Conservation (phyloP, 2,888 invertebrate species). For the Bombylius discolor region DNA sequence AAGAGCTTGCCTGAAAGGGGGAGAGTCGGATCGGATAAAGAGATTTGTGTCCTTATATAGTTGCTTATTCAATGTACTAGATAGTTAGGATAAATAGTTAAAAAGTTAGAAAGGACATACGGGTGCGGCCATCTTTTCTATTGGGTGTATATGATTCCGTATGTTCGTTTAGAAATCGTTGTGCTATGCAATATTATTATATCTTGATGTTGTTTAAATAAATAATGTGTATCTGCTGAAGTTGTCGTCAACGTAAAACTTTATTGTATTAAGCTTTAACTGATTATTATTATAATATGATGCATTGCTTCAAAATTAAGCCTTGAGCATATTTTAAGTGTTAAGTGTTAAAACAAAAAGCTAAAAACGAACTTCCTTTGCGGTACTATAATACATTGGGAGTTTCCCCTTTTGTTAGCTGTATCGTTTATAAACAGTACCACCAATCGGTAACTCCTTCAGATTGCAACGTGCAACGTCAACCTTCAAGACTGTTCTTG, state of each 20-base stretch:
- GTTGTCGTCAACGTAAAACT: background rate
- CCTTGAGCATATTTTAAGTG: background rate
- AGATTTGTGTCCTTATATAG: background rate
- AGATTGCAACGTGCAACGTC: background rate
- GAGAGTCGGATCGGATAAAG: constrained; percentile 2
- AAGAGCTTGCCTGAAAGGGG: background rate
- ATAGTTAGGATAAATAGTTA: background rate
- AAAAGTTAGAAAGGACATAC: constrained; percentile 4
- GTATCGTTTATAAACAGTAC: background rate
- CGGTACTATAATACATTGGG: background rate
- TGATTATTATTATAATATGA: background rate
- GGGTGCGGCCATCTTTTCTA: constrained; percentile 8
- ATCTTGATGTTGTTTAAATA: too few species aligned
- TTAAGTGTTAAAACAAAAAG: background rate
- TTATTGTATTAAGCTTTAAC: background rate
- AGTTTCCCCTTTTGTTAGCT: background rate
- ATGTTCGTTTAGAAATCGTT: too few species aligned
- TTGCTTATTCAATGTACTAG: too few species aligned
- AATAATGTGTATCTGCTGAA: too few species aligned
- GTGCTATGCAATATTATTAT: too few species aligned
- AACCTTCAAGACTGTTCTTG: constrained; percentile 1
- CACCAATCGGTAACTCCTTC: background rate
- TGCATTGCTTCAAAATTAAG: background rate
- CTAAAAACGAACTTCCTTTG: too few species aligned
- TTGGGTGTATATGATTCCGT: too few species aligned